Conservation (phyloP, 2,888 invertebrate species). For the Lamellibrachia columna region DNA sequence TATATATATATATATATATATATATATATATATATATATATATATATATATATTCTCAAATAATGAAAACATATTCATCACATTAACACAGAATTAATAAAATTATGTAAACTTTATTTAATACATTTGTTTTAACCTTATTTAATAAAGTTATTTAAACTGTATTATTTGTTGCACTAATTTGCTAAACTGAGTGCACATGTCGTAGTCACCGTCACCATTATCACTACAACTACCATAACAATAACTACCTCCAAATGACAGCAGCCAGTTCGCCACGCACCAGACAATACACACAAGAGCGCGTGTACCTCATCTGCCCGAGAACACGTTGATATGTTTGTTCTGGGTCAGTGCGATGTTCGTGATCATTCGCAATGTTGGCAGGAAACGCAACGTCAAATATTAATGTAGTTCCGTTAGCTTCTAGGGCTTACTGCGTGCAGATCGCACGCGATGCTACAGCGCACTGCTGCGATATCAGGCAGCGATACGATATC, state of each 20-base stretch:
- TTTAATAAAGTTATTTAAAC: too few species aligned
- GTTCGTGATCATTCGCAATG: neutral
- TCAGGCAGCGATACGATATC: neutral
- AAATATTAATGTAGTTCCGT: conserved; percentile 1
- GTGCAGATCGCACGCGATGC: neutral
- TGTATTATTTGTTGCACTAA: too few species aligned
- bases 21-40: neutral
- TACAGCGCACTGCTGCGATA: neutral
- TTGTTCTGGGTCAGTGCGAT: conserved; percentile 16
- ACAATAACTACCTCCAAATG: too few species aligned
- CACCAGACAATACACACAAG: too few species aligned
- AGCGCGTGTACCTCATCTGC: neutral
- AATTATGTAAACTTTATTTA: too few species aligned
- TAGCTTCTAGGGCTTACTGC: neutral
- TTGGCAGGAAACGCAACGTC: neutral
- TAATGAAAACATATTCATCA: too few species aligned
- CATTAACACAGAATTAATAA: too few species aligned
- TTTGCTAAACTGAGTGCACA: too few species aligned
- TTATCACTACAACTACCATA: too few species aligned
- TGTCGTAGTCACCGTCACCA: too few species aligned
- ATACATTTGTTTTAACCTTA: too few species aligned
- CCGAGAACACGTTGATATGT: neutral
- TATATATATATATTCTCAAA: neutral
- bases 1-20: neutral
- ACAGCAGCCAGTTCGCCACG: too few species aligned